Evolutionary conservation across 1,140 invertebrate species (phyloP), one percentile per base, ranked within the genome.

Genomic region (Pseudoatta argentina): DNA sequence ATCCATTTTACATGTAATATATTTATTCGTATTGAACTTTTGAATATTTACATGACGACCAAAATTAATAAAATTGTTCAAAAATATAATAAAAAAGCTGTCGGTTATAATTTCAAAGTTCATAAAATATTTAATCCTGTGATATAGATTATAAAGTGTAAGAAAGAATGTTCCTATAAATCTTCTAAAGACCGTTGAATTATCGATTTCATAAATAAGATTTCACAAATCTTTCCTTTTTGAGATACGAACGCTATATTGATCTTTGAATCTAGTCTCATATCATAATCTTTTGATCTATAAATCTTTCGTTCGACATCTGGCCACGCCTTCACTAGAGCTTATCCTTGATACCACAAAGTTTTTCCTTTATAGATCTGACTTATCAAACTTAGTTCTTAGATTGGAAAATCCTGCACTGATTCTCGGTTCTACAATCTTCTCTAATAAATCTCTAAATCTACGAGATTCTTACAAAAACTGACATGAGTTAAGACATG

Each of bases 271-370:
- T 48, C 4, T 30, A 21, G 3, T 69, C 21, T 30, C 55, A n/a
- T 61, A 75, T 73, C 69, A 75, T 73, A 83, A 83, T 83, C 69
- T 61, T 61, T 83, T 39, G 24, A 61, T 73, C 55, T 34, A 75
- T 83, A 83, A 75, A 83, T 83, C 55, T n/a, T n/a, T 16, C 69
- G 21, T 63, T 51, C 39, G 44, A 83, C 18, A 30, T 44, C 6
- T 51, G 39, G n/a, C 67, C 69, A 73, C 55, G 69, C 53, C 69
- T 75, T 83, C 55, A 16, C 27, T 48, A 61, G 8, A 44, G 55
- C 79, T 83, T 73, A 83, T 73, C 48, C 79, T 73, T 73, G 57
- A 83, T 61, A 63, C 55, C n/a, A 75, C 67, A 75, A 75, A 83
- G 75, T 75, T 57, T 27, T 73, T 34, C 24, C 8, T 27, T 18